Conservation (phyloP, 2,113 vertebrate species). For the Paralichthys olivaceus region DNA sequence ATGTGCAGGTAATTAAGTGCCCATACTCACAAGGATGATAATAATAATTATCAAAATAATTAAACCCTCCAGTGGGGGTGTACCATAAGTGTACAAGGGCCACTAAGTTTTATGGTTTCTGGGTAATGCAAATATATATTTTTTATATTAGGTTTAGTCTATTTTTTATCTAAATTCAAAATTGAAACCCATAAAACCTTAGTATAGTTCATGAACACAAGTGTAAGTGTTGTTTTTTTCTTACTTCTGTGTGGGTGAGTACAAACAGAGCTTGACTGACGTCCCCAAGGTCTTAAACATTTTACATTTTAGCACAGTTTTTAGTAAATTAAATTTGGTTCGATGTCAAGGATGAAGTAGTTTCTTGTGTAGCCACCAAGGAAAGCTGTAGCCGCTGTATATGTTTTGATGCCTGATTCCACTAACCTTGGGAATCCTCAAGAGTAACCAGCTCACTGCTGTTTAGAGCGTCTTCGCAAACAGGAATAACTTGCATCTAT, state of each 20-base stretch:
- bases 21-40: neutral
- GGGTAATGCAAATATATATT: neutral
- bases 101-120: neutral
- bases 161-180: neutral
- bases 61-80: neutral
- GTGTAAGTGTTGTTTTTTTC: neutral
- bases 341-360: neutral
- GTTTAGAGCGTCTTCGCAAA: conserved; percentile 36
- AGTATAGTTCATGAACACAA: too few species aligned
- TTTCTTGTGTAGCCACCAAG: neutral
- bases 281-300: too few species aligned
- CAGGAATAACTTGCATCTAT: conserved; percentile 19
- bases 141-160: neutral
- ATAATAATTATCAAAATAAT: conserved; percentile 15
- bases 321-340: neutral
- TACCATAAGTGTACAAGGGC: neutral
- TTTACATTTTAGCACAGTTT: neutral
- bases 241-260: too few species aligned
- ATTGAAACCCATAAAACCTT: too few species aligned
- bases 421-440: conserved; percentile 26
- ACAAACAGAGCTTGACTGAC: neutral
- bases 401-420: conserved; percentile 25
- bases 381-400: neutral
- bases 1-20: neutral
- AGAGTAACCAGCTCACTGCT: conserved; percentile 1